Percentiles rank a stretch among this genome's conserved stretches.
These are phyloP conservation scores for Drosophila lini DNA, from an alignment of 1,140 invertebrate genomes.

Conservation along the genomic window DNA sequence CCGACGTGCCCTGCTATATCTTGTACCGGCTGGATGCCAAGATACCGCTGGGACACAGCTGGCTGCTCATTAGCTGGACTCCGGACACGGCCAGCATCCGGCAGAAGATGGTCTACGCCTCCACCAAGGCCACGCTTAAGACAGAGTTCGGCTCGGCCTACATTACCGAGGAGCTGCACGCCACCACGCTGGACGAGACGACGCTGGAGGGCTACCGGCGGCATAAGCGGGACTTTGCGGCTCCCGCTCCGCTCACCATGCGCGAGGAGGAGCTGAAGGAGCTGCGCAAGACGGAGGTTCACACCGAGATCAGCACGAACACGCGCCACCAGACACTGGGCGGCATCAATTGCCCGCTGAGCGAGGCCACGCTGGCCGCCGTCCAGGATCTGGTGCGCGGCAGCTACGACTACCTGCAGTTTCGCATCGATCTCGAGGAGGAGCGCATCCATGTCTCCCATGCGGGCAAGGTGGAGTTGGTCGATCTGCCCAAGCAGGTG, in stretches of 20 bases:
- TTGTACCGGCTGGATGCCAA: slow-evolving; percentile 94
- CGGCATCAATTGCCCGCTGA: slow-evolving; percentile 97
- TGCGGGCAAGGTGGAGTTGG: slow-evolving; percentile 86
- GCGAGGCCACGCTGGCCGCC: slow-evolving; percentile 90
- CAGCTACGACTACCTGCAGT: slow-evolving; percentile 90
- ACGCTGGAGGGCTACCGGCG: slow-evolving; percentile 92
- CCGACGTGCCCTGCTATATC: slow-evolving; percentile 96
- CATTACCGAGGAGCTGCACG: slow-evolving; percentile 89
- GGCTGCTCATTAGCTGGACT: slow-evolving; percentile 97
- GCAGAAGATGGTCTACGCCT: slow-evolving; percentile 99
- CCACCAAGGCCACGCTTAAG: slow-evolving; percentile 98
- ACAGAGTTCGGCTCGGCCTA: slow-evolving; percentile 95
- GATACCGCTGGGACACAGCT: slow-evolving; percentile 93
- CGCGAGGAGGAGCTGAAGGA: slow-evolving; percentile 95
- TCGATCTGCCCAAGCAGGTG: slow-evolving; percentile 90
- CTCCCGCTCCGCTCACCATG: slow-evolving; percentile 94
- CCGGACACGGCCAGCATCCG: slow-evolving; percentile 95
- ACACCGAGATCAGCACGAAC: slow-evolving; percentile 92
- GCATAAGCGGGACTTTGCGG: slow-evolving; percentile 90
- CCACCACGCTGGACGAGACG: slow-evolving; percentile 89
- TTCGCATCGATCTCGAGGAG: slow-evolving; percentile 88
- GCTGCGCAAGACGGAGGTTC: slow-evolving; percentile 90
- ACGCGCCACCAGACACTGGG: slow-evolving; percentile 95
- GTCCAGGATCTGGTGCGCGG: slow-evolving; percentile 88
- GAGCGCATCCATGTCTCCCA: slow-evolving; percentile 86